Conservation (phyloP, 2,797 vertebrate genomes). For the Chaunax sp. region DNA sequence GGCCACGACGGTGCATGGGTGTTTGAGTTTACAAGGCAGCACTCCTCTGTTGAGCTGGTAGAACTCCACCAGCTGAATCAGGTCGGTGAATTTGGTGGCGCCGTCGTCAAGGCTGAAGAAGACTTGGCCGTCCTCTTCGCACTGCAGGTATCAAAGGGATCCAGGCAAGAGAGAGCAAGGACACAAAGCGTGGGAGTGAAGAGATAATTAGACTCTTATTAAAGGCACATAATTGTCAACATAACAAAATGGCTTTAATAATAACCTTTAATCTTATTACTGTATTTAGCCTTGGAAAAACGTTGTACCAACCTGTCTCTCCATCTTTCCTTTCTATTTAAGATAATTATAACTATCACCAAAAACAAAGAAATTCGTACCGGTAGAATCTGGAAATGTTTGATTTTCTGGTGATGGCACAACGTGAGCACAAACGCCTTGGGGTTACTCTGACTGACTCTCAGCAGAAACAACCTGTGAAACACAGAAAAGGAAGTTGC, state of each 20-base stretch:
- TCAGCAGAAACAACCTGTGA: slow-evolving; percentile 93
- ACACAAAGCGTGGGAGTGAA: background rate
- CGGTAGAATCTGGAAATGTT: slow-evolving; percentile 99
- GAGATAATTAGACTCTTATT: background rate
- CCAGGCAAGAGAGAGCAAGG: slow-evolving; percentile 52
- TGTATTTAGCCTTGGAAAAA: no score
- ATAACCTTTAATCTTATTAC: no score
- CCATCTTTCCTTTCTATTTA: no score
- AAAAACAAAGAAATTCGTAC: slow-evolving; percentile 85
- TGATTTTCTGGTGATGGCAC: slow-evolving; percentile 99
- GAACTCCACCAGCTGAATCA: slow-evolving; percentile 99
- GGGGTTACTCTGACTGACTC: slow-evolving; percentile 99
- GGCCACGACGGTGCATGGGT: slow-evolving; percentile 97
- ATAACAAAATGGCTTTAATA: no score
- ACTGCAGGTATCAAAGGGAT: slow-evolving; percentile 76
- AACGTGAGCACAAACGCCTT: slow-evolving; percentile 98
- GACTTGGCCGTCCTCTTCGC: slow-evolving; percentile 95
- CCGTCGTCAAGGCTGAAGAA: slow-evolving; percentile 99
- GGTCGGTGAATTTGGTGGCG: slow-evolving; percentile 97
- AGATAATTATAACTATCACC: no score
- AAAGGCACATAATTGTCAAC: no score
- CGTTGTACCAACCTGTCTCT: no score
- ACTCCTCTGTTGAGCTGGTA: slow-evolving; percentile 99
- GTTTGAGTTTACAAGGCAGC: slow-evolving; percentile 97
- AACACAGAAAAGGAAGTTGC: background rate